Percentiles rank a stretch among this genome's conserved stretches.
These are phyloP conservation scores for Nyctalus aviator DNA, from an alignment of 2,797 vertebrate species.

Conservation along the genomic window DNA sequence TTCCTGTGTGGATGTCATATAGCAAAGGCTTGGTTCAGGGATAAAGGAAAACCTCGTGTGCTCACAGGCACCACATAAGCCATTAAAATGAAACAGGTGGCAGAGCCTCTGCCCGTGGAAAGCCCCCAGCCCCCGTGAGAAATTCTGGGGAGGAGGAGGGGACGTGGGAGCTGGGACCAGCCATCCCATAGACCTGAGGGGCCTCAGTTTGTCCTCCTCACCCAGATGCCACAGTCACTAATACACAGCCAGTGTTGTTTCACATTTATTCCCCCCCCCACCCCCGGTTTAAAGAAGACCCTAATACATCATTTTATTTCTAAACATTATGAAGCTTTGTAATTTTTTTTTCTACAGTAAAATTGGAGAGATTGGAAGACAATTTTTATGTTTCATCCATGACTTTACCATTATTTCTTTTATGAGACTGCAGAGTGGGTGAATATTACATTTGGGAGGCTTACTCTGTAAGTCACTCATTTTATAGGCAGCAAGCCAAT, in stretches of 20 bases:
- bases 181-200: too few species aligned
- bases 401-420: neutral
- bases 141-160: neutral
- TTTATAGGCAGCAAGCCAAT: neutral
- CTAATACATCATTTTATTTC: neutral
- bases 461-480: neutral
- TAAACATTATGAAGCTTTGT: neutral
- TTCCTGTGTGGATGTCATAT: neutral
- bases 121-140: too few species aligned
- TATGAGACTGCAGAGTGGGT: neutral
- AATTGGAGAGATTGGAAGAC: neutral
- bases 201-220: neutral
- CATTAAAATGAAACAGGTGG: neutral
- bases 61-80: neutral
- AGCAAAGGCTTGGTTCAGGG: neutral
- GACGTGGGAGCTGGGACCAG: neutral
- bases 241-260: neutral
- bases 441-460: neutral
- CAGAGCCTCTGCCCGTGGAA: too few species aligned
- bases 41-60: neutral
- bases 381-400: constrained; percentile 11
- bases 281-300: neutral
- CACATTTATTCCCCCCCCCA: neutral
- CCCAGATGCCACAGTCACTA: neutral
- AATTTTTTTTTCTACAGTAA: neutral